Percentiles rank a stretch among this genome's conserved stretches.
Evolutionary conservation across 2,797 vertebrate species (phyloP).

Genomic region (Diceros bicornis): DNA sequence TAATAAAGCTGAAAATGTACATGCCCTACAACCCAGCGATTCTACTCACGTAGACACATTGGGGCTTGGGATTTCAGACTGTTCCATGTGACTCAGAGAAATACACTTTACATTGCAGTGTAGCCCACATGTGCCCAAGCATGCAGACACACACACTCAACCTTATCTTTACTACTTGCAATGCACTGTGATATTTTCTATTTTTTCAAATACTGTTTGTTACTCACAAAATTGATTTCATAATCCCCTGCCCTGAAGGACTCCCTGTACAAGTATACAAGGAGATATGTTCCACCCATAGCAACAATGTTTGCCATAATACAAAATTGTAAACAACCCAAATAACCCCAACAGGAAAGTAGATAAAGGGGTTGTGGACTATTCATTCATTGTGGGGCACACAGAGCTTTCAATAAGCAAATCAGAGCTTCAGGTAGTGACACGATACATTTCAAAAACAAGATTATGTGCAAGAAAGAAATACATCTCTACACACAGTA

Average conservation of each 20-base stretch:
- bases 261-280: neutral
- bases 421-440: neutral
- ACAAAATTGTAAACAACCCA: neutral
- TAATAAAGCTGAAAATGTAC: neutral
- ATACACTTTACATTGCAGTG: neutral
- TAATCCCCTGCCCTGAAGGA: neutral
- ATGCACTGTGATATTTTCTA: neutral
- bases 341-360: neutral
- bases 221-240: neutral
- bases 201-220: neutral
- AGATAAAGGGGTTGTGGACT: neutral
- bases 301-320: neutral
- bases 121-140: fast-evolving
- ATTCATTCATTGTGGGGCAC: neutral
- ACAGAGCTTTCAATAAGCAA: neutral
- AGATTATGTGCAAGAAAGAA: neutral
- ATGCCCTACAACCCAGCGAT: neutral
- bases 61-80: neutral
- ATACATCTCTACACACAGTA: neutral
- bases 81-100: neutral
- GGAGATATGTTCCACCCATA: neutral
- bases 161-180: neutral
- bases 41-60: neutral
- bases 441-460: neutral
- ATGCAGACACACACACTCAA: no score